Evolutionary conservation across 2,888 invertebrate species (phyloP).

Genomic region (Andrena camellia): DNA sequence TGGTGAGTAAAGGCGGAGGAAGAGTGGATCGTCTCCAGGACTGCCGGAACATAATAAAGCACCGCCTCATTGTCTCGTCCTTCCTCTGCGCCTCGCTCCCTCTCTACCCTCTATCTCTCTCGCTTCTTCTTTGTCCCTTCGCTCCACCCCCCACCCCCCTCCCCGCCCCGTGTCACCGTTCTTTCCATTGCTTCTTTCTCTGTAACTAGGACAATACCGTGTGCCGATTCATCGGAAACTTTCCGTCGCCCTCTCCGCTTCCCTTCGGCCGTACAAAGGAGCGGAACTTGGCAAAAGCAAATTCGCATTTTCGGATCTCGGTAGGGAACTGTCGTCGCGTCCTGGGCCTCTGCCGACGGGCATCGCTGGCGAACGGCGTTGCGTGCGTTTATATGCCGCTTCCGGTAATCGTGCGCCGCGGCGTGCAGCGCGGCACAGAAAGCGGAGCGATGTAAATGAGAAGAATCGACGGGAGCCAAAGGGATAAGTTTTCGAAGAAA

Average conservation of each 20-base stretch:
- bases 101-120: slow-evolving; percentile 19
- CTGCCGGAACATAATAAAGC: slow-evolving; percentile 66
- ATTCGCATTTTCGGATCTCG: slow-evolving; percentile 56
- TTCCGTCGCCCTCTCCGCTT: slow-evolving; percentile 20
- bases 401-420: slow-evolving; percentile 8
- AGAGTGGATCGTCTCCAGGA: slow-evolving; percentile 47
- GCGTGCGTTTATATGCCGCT: slow-evolving; percentile 5
- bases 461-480: not conserved
- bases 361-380: not conserved
- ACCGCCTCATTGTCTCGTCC: slow-evolving; percentile 64
- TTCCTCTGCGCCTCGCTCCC: slow-evolving; percentile 3
- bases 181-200: slow-evolving; percentile 43
- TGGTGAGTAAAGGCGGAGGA: not conserved
- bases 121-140: slow-evolving; percentile 4
- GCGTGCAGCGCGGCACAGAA: too few relatives aligned
- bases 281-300: slow-evolving; percentile 49
- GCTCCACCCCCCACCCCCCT: too few relatives aligned
- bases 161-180: slow-evolving; percentile 22
- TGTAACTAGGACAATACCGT: slow-evolving; percentile 62
- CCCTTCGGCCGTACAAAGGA: slow-evolving; percentile 37
- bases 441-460: not conserved
- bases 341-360: not conserved
- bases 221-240: slow-evolving; percentile 66
- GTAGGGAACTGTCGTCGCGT: not conserved
- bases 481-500: too few relatives aligned